These are phyloP conservation scores for Ecdyonurus torrentis DNA, from an alignment of 2,888 invertebrate species.

Conservation along the genomic window DNA sequence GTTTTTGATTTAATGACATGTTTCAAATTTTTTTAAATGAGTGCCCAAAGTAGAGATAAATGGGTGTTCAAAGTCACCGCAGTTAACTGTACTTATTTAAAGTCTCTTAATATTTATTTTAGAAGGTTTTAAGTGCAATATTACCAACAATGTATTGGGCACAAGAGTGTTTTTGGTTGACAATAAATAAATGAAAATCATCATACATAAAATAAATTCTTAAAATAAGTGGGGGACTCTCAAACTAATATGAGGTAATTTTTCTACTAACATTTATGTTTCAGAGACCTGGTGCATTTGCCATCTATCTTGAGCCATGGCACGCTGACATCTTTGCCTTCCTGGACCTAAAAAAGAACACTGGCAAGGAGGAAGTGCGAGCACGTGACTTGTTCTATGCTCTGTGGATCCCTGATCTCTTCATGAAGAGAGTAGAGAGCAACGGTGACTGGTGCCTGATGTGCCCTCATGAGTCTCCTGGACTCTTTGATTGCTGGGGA, in stretches of 20 bases:
- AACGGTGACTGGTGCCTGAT: constrained; percentile 85
- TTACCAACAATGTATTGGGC: too few relatives aligned
- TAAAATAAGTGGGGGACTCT: too few relatives aligned
- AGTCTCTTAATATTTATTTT: too few relatives aligned
- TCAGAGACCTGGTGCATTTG: constrained; percentile 86
- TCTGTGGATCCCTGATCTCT: constrained; percentile 95
- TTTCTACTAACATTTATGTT: constrained; percentile 10
- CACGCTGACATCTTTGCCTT: constrained; percentile 95
- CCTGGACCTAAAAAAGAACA: constrained; percentile 86
- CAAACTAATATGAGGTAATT: not conserved
- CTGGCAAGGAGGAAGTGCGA: constrained; percentile 81
- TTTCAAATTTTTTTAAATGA: too few relatives aligned
- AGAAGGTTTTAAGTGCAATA: too few relatives aligned
- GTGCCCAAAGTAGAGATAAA: too few relatives aligned
- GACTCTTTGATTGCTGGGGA: constrained; percentile 84
- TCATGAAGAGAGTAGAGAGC: constrained; percentile 84
- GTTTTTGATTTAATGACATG: too few relatives aligned
- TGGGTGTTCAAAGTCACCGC: too few relatives aligned
- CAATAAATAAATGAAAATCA: too few relatives aligned
- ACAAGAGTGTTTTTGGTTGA: too few relatives aligned
- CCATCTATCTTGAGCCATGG: constrained; percentile 97
- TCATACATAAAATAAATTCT: too few relatives aligned
- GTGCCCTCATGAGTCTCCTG: constrained; percentile 91
- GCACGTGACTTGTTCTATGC: constrained; percentile 95
- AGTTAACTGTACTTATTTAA: too few relatives aligned